phyloP scores from a whole-genome alignment of 1,140 invertebrate genomes.

The Apis florea region DNA sequence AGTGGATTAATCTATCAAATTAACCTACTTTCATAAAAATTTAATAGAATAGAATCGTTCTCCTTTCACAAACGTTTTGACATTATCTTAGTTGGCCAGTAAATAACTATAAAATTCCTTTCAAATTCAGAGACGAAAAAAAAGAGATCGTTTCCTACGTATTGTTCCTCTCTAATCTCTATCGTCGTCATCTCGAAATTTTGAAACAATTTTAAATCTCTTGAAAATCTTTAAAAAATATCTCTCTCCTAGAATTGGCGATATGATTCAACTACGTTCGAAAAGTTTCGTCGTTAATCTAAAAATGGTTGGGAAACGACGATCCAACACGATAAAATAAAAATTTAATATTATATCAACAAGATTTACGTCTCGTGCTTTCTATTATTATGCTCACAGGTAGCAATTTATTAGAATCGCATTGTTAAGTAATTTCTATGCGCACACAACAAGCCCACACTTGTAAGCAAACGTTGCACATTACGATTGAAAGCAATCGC shows the following conservation, averaged over 20 bases:
- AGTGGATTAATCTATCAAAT: background rate
- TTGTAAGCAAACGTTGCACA: background rate
- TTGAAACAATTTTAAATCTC: too few relatives aligned
- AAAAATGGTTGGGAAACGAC: too few relatives aligned
- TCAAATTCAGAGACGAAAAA: background rate
- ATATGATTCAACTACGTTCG: too few relatives aligned
- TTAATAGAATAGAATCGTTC: background rate
- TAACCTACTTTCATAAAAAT: background rate
- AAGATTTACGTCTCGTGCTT: background rate
- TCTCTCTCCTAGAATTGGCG: too few relatives aligned
- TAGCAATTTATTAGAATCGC: conserved; percentile 5
- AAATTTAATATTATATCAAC: too few relatives aligned
- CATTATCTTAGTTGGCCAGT: background rate
- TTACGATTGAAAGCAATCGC: background rate
- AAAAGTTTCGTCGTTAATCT: too few relatives aligned
- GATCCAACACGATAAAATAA: too few relatives aligned
- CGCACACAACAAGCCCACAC: background rate
- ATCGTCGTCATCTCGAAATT: too few relatives aligned
- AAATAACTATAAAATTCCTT: background rate
- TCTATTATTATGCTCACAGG: too few relatives aligned
- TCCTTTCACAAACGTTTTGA: background rate
- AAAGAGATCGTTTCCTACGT: background rate
- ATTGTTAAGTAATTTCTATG: conserved; percentile 13
- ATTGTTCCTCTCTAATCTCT: too few relatives aligned
- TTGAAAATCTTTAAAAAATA: too few relatives aligned